Conservation (phyloP, 2,113 vertebrate genomes). For the Sinocyclocheilus anophthalmus region DNA sequence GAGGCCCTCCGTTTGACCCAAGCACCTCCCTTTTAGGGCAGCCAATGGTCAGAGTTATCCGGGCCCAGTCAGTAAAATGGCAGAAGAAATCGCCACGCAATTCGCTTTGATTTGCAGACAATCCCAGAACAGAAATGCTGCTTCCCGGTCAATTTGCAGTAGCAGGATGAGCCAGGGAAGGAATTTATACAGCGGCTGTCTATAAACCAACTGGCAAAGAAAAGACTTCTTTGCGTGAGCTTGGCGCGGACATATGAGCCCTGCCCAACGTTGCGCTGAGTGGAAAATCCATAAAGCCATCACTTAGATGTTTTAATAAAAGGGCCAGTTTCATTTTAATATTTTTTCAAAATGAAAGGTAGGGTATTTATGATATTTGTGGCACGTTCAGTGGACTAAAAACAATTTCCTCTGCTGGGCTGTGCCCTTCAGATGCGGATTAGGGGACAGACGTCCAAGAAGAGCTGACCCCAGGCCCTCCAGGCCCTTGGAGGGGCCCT, state of each 20-base stretch:
- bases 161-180: slow-evolving; percentile 66
- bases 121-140: slow-evolving; percentile 67
- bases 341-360: slow-evolving; percentile 78
- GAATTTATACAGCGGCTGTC: slow-evolving; percentile 67
- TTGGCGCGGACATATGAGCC: slow-evolving; percentile 63
- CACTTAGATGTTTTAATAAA: slow-evolving; percentile 79
- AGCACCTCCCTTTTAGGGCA: slow-evolving; percentile 41
- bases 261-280: slow-evolving; percentile 56
- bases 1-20: slow-evolving; percentile 32
- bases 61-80: slow-evolving; percentile 55
- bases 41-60: slow-evolving; percentile 47
- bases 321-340: slow-evolving; percentile 71
- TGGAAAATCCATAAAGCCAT: slow-evolving; percentile 78
- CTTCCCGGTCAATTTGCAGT: slow-evolving; percentile 71
- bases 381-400: slow-evolving; percentile 74
- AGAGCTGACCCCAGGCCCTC: slow-evolving; percentile 65
- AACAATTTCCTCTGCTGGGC: slow-evolving; percentile 81
- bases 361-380: slow-evolving; percentile 77
- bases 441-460: slow-evolving; percentile 76
- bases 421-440: slow-evolving; percentile 75
- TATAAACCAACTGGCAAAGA: slow-evolving; percentile 64
- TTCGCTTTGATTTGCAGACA: slow-evolving; percentile 63
- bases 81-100: slow-evolving; percentile 63
- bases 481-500: slow-evolving; percentile 66
- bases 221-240: slow-evolving; percentile 65